A percentile compares a stretch with the other conserved stretches of the same genome.
phyloP scores from a whole-genome alignment of 2,797 vertebrate species.

The Eospalax fontanierii region DNA sequence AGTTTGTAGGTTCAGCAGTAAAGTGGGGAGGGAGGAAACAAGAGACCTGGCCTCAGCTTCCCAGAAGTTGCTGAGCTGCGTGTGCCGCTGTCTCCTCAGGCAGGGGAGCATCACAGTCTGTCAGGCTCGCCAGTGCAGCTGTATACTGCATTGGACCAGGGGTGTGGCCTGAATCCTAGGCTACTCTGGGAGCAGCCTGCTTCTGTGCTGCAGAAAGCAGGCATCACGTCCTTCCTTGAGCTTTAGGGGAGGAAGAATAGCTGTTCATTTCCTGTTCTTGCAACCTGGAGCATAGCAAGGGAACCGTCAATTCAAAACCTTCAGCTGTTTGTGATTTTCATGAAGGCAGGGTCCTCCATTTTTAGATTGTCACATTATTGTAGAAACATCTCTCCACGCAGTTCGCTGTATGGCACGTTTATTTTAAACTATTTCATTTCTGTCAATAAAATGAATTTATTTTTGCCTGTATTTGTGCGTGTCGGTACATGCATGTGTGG shows the following conservation, averaged over 20 bases:
- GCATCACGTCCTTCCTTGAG: background rate
- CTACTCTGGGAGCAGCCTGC: background rate
- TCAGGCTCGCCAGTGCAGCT: background rate
- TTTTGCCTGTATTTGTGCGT: background rate
- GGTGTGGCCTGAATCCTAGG: background rate
- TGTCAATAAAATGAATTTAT: conserved; percentile 6
- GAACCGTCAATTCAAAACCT: background rate
- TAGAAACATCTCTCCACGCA: background rate
- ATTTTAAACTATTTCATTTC: conserved; percentile 33
- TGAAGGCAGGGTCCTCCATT: background rate
- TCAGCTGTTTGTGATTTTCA: background rate
- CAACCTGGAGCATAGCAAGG: background rate
- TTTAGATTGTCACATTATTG: background rate
- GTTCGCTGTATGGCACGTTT: background rate
- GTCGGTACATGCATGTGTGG: background rate
- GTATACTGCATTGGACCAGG: too few relatives aligned
- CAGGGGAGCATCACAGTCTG: conserved; percentile 20
- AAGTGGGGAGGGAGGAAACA: conserved; percentile 25
- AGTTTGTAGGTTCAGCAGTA: background rate
- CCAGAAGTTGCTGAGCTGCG: background rate
- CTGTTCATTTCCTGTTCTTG: background rate
- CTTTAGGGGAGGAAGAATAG: background rate
- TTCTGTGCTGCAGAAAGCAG: background rate
- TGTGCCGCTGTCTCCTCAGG: background rate
- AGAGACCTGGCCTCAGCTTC: background rate